phyloP scores from a whole-genome alignment of 2,888 invertebrate genomes.

The Dryomyza anilis region DNA sequence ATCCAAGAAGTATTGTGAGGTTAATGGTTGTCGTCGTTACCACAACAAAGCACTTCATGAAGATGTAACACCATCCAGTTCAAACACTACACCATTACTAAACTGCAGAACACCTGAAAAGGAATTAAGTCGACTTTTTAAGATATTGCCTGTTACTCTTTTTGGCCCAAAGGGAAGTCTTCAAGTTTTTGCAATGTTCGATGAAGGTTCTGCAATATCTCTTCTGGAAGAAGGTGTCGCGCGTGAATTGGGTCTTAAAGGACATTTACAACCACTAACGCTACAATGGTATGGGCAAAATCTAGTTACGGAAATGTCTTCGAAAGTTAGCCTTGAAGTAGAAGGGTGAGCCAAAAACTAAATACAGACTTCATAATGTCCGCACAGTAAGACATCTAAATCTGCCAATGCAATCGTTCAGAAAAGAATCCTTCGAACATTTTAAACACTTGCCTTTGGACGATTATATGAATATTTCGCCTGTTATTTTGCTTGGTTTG shows the following conservation, averaged over 20 bases:
- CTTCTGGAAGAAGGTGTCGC: too few relatives aligned
- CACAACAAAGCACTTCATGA: too few relatives aligned
- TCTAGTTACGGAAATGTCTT: not conserved
- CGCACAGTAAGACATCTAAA: not conserved
- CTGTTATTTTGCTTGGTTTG: not conserved
- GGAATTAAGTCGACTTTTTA: too few relatives aligned
- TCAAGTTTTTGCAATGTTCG: too few relatives aligned
- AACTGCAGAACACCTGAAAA: too few relatives aligned
- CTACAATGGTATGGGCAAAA: not conserved
- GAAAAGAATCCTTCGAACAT: not conserved
- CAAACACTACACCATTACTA: constrained; percentile 16
- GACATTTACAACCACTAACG: not conserved
- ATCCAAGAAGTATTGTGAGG: too few relatives aligned
- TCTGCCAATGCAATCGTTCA: not conserved
- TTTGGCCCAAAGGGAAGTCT: too few relatives aligned
- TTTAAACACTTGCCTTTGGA: too few relatives aligned
- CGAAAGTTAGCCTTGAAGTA: not conserved
- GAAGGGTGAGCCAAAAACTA: too few relatives aligned
- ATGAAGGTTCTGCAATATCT: too few relatives aligned
- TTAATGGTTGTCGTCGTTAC: constrained; percentile 27
- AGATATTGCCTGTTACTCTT: too few relatives aligned
- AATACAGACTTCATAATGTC: not conserved
- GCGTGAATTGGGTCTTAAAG: not conserved
- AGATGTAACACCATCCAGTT: constrained; percentile 25
- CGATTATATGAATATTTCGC: not conserved